These are phyloP conservation scores for Polymixis lichenea DNA, from an alignment of 2,888 invertebrate genomes.

Conservation along the genomic window DNA sequence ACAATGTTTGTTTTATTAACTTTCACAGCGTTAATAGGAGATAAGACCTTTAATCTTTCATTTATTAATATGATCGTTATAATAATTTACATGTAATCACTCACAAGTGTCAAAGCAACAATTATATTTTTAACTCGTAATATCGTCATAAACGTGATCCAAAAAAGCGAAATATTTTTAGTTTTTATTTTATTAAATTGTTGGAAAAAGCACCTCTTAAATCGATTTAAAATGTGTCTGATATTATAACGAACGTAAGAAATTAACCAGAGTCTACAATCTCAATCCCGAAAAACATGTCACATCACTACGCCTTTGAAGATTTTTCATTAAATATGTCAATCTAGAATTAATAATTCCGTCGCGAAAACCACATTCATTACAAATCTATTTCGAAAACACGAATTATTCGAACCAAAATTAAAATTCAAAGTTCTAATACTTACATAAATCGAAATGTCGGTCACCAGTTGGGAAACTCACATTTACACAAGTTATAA, in stretches of 20 bases:
- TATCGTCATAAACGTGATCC: neutral
- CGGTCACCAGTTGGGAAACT: conserved; percentile 57
- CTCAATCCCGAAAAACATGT: conserved; percentile 38
- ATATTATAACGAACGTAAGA: conserved; percentile 27
- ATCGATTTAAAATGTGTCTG: conserved; percentile 23
- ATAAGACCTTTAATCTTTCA: neutral
- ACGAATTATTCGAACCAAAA: conserved; percentile 45
- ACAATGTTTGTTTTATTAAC: conserved; percentile 21
- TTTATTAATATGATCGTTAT: neutral
- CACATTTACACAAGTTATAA: conserved; percentile 73
- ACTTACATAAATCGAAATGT: conserved; percentile 61
- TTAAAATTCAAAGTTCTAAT: conserved; percentile 45
- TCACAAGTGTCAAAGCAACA: neutral
- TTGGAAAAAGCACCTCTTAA: neutral
- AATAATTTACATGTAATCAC: neutral
- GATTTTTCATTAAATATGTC: conserved; percentile 25
- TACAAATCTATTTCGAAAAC: conserved; percentile 48
- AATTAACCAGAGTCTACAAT: conserved; percentile 21
- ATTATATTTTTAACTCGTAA: neutral
- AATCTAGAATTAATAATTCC: conserved; percentile 37
- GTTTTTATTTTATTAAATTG: too few relatives aligned
- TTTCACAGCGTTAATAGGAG: neutral
- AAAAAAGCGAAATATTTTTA: neutral
- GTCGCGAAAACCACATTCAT: conserved; percentile 38
- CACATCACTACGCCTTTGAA: conserved; percentile 33